Evolutionary conservation across 2,113 vertebrate genomes (phyloP).

Genomic region (Myotis brandtii): DNA sequence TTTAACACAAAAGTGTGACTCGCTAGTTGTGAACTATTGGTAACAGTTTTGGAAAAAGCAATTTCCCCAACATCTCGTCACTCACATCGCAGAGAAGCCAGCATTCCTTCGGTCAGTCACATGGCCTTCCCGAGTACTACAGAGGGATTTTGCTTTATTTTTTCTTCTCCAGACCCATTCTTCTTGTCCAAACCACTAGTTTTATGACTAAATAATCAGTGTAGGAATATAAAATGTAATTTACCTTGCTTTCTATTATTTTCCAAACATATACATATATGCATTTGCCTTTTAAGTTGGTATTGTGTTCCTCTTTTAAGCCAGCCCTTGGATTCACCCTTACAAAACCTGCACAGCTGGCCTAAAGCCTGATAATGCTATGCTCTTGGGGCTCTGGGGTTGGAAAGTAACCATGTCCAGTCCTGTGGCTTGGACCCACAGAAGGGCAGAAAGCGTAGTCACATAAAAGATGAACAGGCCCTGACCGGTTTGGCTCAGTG

Average conservation of each 20-base stretch:
- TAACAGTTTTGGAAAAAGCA: neutral
- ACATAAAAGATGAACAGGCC: neutral
- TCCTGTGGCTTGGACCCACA: neutral
- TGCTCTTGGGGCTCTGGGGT: neutral
- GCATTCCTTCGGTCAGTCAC: neutral
- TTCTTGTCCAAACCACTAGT: neutral
- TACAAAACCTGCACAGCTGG: neutral
- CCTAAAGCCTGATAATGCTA: neutral
- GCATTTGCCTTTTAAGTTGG: neutral
- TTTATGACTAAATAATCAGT: neutral
- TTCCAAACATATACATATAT: neutral
- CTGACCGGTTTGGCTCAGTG: no score
- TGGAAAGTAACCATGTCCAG: neutral
- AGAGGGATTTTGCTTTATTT: neutral
- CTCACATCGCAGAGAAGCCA: neutral
- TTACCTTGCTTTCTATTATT: neutral
- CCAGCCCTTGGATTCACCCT: neutral
- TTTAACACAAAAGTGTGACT: constrained; percentile 10
- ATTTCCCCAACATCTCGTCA: neutral
- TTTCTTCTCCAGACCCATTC: neutral
- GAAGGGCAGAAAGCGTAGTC: neutral
- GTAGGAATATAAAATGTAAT: neutral
- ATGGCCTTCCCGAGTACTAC: no score
- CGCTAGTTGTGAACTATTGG: neutral
- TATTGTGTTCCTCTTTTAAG: neutral